Conservation (phyloP, 2,888 invertebrate genomes). For the Uropetala carovei region DNA sequence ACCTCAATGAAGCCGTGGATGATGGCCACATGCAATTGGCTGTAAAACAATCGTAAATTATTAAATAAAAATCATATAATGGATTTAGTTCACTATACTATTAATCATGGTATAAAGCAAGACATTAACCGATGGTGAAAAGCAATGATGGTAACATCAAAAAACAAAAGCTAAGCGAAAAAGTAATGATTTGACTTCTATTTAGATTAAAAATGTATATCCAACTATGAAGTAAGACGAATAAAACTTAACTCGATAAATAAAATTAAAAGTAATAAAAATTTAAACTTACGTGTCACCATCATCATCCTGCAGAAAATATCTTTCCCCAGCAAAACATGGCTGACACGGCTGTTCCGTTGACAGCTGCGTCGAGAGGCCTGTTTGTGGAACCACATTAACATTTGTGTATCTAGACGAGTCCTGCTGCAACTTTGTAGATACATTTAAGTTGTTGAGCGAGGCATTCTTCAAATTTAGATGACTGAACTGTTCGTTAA, state of each 20-base stretch:
- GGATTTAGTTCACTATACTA: not conserved
- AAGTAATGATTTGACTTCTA: too few relatives aligned
- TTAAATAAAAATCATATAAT: not conserved
- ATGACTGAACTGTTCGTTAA: slow-evolving; percentile 81
- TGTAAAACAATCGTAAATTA: slow-evolving; percentile 74
- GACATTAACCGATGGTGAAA: too few relatives aligned
- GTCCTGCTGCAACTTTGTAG: slow-evolving; percentile 64
- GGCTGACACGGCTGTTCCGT: slow-evolving; percentile 51
- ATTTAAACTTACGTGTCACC: slow-evolving; percentile 89
- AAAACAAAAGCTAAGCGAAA: too few relatives aligned
- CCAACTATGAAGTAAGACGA: not conserved
- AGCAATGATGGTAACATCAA: too few relatives aligned
- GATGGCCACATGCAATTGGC: slow-evolving; percentile 91
- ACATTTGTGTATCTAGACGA: slow-evolving; percentile 21
- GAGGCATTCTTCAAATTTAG: slow-evolving; percentile 74
- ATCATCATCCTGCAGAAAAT: slow-evolving; percentile 87
- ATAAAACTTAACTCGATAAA: not conserved
- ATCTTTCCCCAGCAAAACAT: slow-evolving; percentile 79
- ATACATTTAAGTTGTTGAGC: slow-evolving; percentile 68
- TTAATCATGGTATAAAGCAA: not conserved
- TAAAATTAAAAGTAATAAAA: not conserved
- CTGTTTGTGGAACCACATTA: slow-evolving; percentile 19
- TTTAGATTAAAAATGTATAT: too few relatives aligned
- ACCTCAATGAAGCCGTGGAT: slow-evolving; percentile 85
- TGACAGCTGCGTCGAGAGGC: slow-evolving; percentile 31